Evolutionary conservation across 2,888 invertebrate genomes (phyloP), one percentile per base, ranked within the genome.

Genomic region (Campoplex capitator): DNA sequence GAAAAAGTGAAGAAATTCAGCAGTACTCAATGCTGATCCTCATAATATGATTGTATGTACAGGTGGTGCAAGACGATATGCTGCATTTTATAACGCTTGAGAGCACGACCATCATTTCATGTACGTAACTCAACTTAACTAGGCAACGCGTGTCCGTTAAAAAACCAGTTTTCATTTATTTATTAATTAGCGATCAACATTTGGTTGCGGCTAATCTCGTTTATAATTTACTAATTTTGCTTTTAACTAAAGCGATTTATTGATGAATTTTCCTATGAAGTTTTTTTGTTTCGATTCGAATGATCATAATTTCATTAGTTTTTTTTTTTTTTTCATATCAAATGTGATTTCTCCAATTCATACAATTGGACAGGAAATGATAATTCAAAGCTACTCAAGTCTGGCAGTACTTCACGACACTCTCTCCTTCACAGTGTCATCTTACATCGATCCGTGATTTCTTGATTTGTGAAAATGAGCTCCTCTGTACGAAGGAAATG

Each of bases 401-500:
- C 58, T 58, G 13, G 58, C 13, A 13, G 58, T 38, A 38, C 4
- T 6, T 38, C 38, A 1, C 38, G 62, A 62, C 32, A 32, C 62
- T 62, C 32, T 32, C 62, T 62, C 32, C 38, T 32, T 32, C 32
- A 16, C 16, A 32, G 6, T 58, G 32, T 32, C 32, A 6, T 62
- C 18, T 54, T 9, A 13, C 42, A 18, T 73, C 6, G 9, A 18
- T 48, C n/a, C n/a, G 68, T n/a, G 58, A 70, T 75, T 79, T 75
- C n/a, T 54, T 48, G 45, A 68, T 71, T 71, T 54, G 70, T 71
- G 71, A 68, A 75, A 80, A 74, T 45, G 45, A 76, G 35, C 23
- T 42, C 23, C 23, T 9, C 45, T 77, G 65, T 74, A 45, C 74
- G 56, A 70, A 74, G 81, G 74, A 77, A 86, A 84, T 23, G 70